phyloP scores from a whole-genome alignment of 2,113 vertebrate species.

The Callocephalon fimbriatum region DNA sequence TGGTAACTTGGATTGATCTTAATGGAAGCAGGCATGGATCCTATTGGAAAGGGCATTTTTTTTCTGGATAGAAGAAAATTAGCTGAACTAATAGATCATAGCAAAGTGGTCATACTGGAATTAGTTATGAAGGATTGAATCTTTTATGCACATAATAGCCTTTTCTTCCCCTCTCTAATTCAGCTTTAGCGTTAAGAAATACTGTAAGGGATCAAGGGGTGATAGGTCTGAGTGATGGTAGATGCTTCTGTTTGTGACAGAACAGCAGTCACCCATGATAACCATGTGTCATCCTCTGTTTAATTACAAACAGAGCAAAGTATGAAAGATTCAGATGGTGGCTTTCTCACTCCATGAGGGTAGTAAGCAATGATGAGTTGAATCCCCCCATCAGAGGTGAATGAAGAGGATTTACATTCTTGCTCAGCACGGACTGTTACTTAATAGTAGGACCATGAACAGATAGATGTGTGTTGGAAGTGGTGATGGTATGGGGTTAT shows the following conservation, averaged over 20 bases:
- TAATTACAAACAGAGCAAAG: neutral
- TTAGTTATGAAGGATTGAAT: neutral
- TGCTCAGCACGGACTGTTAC: neutral
- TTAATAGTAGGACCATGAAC: neutral
- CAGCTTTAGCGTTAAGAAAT: neutral
- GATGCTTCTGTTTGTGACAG: neutral
- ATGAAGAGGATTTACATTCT: neutral
- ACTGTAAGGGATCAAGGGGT: neutral
- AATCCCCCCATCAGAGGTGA: neutral
- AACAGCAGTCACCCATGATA: fast-evolving
- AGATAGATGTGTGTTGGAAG: neutral
- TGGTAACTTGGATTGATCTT: neutral
- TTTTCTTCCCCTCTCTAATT: neutral
- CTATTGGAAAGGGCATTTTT: neutral
- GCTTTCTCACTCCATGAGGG: neutral
- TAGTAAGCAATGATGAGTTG: neutral
- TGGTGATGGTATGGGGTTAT: neutral
- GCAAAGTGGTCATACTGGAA: neutral
- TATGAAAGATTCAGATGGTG: neutral
- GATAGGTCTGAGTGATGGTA: neutral
- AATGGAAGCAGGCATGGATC: neutral
- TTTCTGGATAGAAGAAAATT: neutral
- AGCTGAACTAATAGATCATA: neutral
- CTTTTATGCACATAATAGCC: neutral
- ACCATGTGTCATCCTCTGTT: neutral